Evolutionary conservation across 2,888 invertebrate species (phyloP).

Genomic region (Prosopocoilus inquinatus): DNA sequence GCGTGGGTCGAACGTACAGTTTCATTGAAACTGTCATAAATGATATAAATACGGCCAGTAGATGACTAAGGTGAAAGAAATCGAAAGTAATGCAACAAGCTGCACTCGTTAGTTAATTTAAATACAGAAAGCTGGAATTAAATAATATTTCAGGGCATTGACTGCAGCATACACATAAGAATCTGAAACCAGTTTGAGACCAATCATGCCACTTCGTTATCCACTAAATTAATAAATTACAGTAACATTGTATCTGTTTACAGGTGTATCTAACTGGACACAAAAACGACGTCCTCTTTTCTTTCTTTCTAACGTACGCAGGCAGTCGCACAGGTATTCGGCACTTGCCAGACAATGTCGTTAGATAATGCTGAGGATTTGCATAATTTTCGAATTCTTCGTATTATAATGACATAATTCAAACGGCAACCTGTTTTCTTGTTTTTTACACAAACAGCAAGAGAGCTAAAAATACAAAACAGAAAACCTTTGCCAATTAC

Average conservation of each 20-base stretch:
- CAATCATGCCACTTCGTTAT: conserved; percentile 44
- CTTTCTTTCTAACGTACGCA: not conserved
- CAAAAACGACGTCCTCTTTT: conserved; percentile 1
- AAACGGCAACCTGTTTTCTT: conserved; percentile 2
- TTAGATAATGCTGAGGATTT: not conserved
- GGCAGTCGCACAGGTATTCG: not conserved
- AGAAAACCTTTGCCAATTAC: not conserved
- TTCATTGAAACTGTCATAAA: too few relatives aligned
- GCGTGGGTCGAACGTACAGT: too few relatives aligned
- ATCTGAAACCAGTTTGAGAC: conserved; percentile 42
- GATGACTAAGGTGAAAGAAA: too few relatives aligned
- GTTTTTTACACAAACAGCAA: not conserved
- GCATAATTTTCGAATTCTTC: not conserved
- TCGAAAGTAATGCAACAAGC: conserved; percentile 18
- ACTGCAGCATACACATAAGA: conserved; percentile 36
- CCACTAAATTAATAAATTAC: conserved; percentile 45
- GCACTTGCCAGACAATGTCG: not conserved
- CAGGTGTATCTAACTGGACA: conserved; percentile 17
- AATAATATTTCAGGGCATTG: conserved; percentile 46
- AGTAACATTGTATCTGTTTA: conserved; percentile 33
- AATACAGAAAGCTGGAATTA: conserved; percentile 45
- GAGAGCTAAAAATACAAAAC: not conserved
- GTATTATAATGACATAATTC: not conserved
- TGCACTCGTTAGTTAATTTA: conserved; percentile 43
- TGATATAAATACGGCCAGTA: too few relatives aligned